phyloP scores from a whole-genome alignment of 1,140 invertebrate genomes.

The Cylas formicarius region DNA sequence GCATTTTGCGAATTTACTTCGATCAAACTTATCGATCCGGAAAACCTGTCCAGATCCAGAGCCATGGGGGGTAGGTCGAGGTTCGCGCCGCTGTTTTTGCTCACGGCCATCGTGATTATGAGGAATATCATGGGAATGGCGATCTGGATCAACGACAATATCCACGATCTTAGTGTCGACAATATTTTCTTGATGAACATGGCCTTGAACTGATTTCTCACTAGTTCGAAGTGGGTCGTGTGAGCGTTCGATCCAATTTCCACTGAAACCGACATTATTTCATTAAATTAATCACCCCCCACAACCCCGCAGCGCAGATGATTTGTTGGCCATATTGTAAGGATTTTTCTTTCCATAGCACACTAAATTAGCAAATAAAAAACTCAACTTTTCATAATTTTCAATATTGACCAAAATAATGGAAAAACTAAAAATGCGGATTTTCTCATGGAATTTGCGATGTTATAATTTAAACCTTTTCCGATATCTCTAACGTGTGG shows the following conservation, averaged over 20 bases:
- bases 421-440: too few relatives aligned
- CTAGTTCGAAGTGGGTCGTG: constrained; percentile 38
- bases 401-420: too few relatives aligned
- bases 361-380: too few relatives aligned
- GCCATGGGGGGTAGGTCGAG: constrained; percentile 42
- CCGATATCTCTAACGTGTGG: too few relatives aligned
- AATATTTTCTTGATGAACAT: constrained; percentile 57
- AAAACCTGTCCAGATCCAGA: constrained; percentile 34
- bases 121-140: constrained; percentile 54
- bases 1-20: constrained; percentile 21
- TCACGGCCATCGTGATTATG: constrained; percentile 49
- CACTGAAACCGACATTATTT: constrained; percentile 19
- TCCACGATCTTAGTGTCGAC: constrained; percentile 49
- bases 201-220: constrained; percentile 52
- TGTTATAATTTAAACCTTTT: too few relatives aligned
- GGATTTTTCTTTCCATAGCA: too few relatives aligned
- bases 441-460: too few relatives aligned
- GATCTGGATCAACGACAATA: constrained; percentile 50
- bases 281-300: too few relatives aligned
- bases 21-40: constrained; percentile 39
- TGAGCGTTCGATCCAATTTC: constrained; percentile 8
- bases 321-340: too few relatives aligned
- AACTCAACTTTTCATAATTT: too few relatives aligned
- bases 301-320: too few relatives aligned
- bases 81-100: constrained; percentile 43